These are phyloP conservation scores for Eilema griseolum DNA, from an alignment of 2,888 invertebrate species.

Conservation along the genomic window DNA sequence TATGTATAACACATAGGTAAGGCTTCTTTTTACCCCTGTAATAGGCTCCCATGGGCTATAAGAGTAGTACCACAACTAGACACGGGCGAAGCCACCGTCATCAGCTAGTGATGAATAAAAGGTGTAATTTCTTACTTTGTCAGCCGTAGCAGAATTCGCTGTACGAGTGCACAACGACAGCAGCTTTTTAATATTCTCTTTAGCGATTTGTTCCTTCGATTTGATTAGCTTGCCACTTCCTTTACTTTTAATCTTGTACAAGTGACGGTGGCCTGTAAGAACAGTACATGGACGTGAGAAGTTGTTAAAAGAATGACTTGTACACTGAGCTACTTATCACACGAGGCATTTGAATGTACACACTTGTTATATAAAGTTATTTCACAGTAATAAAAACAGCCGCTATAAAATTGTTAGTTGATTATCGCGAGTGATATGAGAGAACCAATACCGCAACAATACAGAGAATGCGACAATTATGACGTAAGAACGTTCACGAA, in stretches of 20 bases:
- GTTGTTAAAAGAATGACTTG: background rate
- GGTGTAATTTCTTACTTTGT: constrained; percentile 72
- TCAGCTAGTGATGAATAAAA: too few species aligned
- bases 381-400: constrained; percentile 9
- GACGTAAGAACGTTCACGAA: constrained; percentile 46
- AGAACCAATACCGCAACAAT: background rate
- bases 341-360: background rate
- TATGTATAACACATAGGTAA: too few species aligned
- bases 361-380: constrained; percentile 1
- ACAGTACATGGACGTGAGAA: background rate
- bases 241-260: constrained; percentile 57
- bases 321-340: background rate
- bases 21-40: too few species aligned
- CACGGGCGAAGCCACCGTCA: too few species aligned
- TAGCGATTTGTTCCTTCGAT: constrained; percentile 60
- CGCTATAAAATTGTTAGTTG: constrained; percentile 11
- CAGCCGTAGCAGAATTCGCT: constrained; percentile 67
- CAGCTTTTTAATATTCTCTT: constrained; percentile 83
- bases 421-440: constrained; percentile 8
- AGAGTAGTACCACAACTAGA: too few species aligned
- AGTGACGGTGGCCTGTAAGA: constrained; percentile 44
- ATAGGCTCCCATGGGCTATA: too few species aligned
- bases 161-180: constrained; percentile 77
- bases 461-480: constrained; percentile 7
- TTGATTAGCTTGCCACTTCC: constrained; percentile 50